Conservation (phyloP, 2,797 vertebrate species). For the Xerus rutilus region DNA sequence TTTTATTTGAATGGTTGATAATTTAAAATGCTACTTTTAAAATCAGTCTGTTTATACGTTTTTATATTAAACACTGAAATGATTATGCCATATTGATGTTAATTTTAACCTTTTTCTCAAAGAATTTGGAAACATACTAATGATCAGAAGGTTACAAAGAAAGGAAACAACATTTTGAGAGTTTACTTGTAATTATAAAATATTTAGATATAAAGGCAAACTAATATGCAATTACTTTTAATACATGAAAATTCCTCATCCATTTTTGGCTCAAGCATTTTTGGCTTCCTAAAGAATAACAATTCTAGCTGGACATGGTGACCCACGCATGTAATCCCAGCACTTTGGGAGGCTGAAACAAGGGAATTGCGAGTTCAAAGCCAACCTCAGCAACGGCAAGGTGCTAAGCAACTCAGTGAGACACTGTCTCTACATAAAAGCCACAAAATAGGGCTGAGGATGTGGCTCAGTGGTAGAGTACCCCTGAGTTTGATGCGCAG, state of each 20-base stretch:
- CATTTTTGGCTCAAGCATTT: conserved; percentile 39
- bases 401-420: too few relatives aligned
- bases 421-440: too few relatives aligned
- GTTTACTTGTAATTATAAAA: conserved; percentile 58
- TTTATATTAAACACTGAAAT: conserved; percentile 70
- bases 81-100: conserved; percentile 60
- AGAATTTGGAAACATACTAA: conserved; percentile 63
- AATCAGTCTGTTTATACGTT: conserved; percentile 50
- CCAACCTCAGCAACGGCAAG: too few relatives aligned
- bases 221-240: conserved; percentile 35
- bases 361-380: too few relatives aligned
- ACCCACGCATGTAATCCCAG: too few relatives aligned
- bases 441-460: too few relatives aligned
- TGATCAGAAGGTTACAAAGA: conserved; percentile 51
- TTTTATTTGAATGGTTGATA: conserved; percentile 70
- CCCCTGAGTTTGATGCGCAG: too few relatives aligned
- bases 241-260: conserved; percentile 29
- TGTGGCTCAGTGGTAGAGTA: too few relatives aligned
- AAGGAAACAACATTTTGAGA: conserved; percentile 51
- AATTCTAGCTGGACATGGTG: neutral
- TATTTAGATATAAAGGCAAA: conserved; percentile 34
- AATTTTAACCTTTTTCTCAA: conserved; percentile 69
- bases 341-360: too few relatives aligned
- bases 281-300: neutral
- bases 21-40: conserved; percentile 70